Evolutionary conservation across 2,888 invertebrate species (phyloP).

Genomic region (Hymenopus coronatus): DNA sequence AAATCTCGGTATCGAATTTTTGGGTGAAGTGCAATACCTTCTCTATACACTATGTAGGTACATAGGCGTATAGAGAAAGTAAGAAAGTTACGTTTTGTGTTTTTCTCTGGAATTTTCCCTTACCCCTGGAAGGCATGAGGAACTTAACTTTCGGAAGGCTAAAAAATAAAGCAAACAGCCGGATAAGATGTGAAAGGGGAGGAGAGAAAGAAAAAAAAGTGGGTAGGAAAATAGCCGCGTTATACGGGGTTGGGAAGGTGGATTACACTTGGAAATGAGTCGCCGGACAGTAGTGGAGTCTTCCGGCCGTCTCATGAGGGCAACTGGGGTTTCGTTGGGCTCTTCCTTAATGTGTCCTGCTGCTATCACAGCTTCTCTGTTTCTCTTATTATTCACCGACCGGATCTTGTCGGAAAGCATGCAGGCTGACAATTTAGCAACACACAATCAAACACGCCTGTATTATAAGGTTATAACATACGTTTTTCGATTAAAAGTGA

Average conservation of each 20-base stretch:
- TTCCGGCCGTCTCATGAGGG: neutral
- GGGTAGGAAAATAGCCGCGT: constrained; percentile 13
- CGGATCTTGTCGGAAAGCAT: neutral
- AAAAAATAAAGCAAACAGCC: neutral
- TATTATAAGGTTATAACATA: too few relatives aligned
- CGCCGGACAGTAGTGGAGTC: neutral
- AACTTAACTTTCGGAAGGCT: neutral
- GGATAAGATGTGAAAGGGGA: neutral
- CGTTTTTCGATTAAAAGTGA: too few relatives aligned
- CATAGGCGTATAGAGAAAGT: too few relatives aligned
- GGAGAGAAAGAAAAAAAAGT: neutral
- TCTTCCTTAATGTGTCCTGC: neutral
- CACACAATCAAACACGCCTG: too few relatives aligned
- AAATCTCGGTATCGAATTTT: too few relatives aligned
- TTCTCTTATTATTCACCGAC: neutral
- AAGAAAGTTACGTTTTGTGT: too few relatives aligned
- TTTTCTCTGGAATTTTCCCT: neutral
- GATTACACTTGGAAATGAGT: constrained; percentile 31
- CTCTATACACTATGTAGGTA: too few relatives aligned
- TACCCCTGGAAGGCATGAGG: neutral
- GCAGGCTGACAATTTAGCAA: too few relatives aligned
- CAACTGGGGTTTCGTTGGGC: neutral
- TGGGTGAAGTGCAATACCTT: too few relatives aligned
- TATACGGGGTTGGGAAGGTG: constrained; percentile 6
- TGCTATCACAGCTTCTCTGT: neutral